A percentile compares a stretch with the other conserved stretches of the same genome.
Evolutionary conservation across 2,797 vertebrate species (phyloP).

Genomic region (Malurus splendens): DNA sequence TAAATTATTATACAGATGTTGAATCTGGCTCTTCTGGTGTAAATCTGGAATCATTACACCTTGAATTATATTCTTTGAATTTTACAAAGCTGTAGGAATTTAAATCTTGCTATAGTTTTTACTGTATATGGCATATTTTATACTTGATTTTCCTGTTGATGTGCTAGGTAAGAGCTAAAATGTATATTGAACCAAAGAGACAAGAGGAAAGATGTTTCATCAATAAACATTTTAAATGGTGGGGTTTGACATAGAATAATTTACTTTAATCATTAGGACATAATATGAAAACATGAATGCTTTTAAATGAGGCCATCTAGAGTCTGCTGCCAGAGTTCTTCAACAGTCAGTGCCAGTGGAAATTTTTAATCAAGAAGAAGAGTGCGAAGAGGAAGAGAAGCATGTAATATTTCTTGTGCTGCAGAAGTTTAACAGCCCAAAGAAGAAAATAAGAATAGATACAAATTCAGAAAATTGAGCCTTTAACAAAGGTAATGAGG

Average conservation of each 20-base stretch:
- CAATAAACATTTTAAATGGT: not conserved
- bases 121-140: not conserved
- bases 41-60: not conserved
- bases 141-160: not conserved
- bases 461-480: not conserved
- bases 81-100: not conserved
- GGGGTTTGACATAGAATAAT: not conserved
- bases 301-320: conserved; percentile 70
- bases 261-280: not conserved
- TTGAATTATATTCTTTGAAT: not conserved
- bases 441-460: not conserved
- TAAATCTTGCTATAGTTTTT: not conserved
- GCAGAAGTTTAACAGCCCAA: conserved; percentile 46
- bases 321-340: conserved; percentile 78
- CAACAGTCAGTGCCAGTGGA: conserved; percentile 63
- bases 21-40: not conserved
- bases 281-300: not conserved
- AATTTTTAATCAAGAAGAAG: conserved; percentile 73
- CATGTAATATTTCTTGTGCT: conserved; percentile 75
- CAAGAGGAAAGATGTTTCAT: not conserved
- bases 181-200: not conserved
- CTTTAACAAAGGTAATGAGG: conserved; percentile 14
- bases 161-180: not conserved
- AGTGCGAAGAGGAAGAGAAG: conserved; percentile 76
- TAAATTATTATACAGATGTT: not conserved